Evolutionary conservation across 2,888 invertebrate species (phyloP).

Genomic region (Chloromyia formosa): DNA sequence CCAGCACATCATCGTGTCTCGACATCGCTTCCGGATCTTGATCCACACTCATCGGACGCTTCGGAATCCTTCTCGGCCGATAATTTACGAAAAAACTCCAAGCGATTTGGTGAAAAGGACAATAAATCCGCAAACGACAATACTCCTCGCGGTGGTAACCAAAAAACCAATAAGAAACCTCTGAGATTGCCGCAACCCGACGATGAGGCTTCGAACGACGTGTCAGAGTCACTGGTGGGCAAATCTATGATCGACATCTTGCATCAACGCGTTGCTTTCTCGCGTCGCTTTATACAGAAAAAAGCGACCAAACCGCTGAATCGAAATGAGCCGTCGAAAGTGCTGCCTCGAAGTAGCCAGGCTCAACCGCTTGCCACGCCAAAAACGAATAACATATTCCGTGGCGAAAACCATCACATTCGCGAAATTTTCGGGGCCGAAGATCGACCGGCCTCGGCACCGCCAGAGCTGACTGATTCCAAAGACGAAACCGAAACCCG

Average conservation of each 20-base stretch:
- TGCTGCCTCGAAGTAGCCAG: constrained; percentile 51
- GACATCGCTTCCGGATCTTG: constrained; percentile 80
- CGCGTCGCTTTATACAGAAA: constrained; percentile 40
- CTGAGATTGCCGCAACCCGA: neutral
- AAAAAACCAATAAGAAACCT: neutral
- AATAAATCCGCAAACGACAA: neutral
- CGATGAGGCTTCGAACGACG: constrained; percentile 67
- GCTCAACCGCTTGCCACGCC: constrained; percentile 55
- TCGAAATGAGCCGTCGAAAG: constrained; percentile 42
- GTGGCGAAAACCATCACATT: constrained; percentile 34
- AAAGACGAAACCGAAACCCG: constrained; percentile 60
- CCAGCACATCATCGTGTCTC: constrained; percentile 76
- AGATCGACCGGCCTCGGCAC: constrained; percentile 84
- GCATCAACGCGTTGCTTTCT: constrained; percentile 56
- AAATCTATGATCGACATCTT: constrained; percentile 63
- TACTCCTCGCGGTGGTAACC: neutral
- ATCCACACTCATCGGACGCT: constrained; percentile 77
- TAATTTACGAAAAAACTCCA: neutral
- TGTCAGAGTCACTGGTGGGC: constrained; percentile 64
- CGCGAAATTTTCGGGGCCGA: constrained; percentile 79
- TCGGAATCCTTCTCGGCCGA: constrained; percentile 61
- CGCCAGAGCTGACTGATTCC: constrained; percentile 66
- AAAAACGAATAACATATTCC: constrained; percentile 47
- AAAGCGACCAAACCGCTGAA: constrained; percentile 23
- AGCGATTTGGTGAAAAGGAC: neutral